A percentile compares a stretch with the other conserved stretches of the same genome.
These are phyloP conservation scores for Sapayoa aenigma DNA, from an alignment of 2,113 vertebrate genomes.

Conservation along the genomic window DNA sequence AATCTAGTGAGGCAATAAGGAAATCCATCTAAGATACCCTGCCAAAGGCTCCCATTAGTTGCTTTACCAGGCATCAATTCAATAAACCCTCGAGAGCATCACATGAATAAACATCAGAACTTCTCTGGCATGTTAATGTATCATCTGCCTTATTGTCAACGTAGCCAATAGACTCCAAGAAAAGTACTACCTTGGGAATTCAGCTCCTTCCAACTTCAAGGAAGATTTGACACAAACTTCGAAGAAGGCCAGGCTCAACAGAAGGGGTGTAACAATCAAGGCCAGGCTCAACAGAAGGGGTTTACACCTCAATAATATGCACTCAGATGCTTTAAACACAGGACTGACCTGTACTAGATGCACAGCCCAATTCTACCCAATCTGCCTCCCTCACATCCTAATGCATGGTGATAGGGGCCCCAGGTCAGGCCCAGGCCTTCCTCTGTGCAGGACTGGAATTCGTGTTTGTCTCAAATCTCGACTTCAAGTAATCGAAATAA, in stretches of 20 bases:
- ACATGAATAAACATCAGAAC: conserved; percentile 37
- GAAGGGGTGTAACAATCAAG: not conserved
- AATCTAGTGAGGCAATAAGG: conserved; percentile 38
- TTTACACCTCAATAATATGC: not conserved
- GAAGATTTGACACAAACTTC: not conserved
- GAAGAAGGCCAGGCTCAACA: not conserved
- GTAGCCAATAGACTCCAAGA: not conserved
- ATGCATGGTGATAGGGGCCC: fast-evolving
- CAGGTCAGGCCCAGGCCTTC: not conserved
- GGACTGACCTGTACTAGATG: not conserved
- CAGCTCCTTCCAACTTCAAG: not conserved
- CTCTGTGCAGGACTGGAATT: not conserved
- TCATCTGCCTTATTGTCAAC: conserved; percentile 33
- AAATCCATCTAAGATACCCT: conserved; percentile 38
- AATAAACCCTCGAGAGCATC: conserved; percentile 18
- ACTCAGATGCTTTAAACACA: not conserved
- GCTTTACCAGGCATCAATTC: conserved; percentile 23
- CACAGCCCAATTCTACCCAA: fast-evolving
- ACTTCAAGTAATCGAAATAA: not conserved
- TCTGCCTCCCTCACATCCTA: not conserved
- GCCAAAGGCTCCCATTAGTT: conserved; percentile 38
- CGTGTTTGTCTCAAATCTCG: not conserved
- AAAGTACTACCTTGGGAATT: not conserved
- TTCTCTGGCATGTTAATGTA: conserved; percentile 20
- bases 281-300: not conserved